Percentiles rank a stretch among this genome's conserved stretches.
Evolutionary conservation across 1,140 invertebrate species (phyloP).

Genomic region (Drosophila miranda): DNA sequence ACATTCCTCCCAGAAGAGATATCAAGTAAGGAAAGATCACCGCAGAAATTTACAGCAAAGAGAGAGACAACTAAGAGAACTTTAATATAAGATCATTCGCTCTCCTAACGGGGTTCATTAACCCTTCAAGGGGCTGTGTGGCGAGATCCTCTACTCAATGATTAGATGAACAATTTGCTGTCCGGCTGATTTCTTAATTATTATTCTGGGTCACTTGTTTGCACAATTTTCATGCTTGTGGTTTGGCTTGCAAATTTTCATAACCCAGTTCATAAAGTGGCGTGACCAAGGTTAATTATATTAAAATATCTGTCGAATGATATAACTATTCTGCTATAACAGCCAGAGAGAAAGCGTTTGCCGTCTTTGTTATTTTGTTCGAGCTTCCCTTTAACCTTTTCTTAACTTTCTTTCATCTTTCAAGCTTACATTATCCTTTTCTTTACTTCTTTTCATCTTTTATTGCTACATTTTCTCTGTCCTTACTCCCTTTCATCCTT

Average conservation of each 20-base stretch:
- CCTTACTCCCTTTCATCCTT: too few species aligned
- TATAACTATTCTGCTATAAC: conserved; percentile 43
- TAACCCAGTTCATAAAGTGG: conserved; percentile 70
- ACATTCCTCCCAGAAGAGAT: too few species aligned
- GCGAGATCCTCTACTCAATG: conserved; percentile 17
- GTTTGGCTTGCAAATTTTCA: conserved; percentile 51
- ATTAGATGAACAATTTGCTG: conserved; percentile 42
- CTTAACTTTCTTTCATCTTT: too few species aligned
- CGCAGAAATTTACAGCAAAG: neutral
- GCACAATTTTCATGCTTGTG: conserved; percentile 40
- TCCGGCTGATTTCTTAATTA: conserved; percentile 41
- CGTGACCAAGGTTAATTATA: conserved; percentile 75
- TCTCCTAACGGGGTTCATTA: conserved; percentile 6
- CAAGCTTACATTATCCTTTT: too few species aligned
- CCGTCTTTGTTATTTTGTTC: too few species aligned
- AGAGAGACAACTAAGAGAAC: neutral
- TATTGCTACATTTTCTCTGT: too few species aligned
- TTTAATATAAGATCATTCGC: neutral
- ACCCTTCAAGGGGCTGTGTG: conserved; percentile 5
- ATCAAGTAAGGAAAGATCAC: neutral
- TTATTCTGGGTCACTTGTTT: conserved; percentile 49
- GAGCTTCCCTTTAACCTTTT: too few species aligned
- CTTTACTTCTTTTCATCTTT: too few species aligned
- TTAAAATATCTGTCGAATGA: conserved; percentile 53
- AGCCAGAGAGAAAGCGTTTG: neutral